Conservation (phyloP, 2,797 vertebrate species). For the Megalops cyprinoides region DNA sequence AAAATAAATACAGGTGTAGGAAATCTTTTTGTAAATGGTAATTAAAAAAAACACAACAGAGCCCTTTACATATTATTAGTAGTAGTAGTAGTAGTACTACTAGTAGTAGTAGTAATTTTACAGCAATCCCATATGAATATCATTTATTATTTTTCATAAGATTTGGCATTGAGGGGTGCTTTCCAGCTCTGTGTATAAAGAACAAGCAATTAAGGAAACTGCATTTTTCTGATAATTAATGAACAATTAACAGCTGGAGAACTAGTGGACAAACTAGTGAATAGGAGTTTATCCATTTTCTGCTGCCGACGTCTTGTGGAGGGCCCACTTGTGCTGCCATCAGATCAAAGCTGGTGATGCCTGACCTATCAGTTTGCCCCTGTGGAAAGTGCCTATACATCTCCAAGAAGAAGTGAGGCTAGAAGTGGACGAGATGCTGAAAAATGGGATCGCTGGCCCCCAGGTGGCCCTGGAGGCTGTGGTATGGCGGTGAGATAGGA, state of each 20-base stretch:
- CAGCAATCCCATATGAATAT: too few species aligned
- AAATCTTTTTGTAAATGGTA: too few species aligned
- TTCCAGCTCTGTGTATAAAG: neutral
- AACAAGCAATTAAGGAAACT: neutral
- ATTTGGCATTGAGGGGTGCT: too few species aligned
- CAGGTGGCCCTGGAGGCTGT: neutral
- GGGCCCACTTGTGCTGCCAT: neutral
- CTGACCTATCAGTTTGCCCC: constrained; percentile 4
- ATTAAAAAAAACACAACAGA: too few species aligned
- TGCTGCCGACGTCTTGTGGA: neutral
- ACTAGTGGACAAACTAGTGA: neutral
- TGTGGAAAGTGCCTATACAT: neutral
- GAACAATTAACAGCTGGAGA: too few species aligned
- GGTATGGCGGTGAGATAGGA: constrained; percentile 2
- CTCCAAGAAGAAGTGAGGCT: neutral
- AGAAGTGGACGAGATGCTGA: constrained; percentile 5
- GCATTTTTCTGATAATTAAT: neutral
- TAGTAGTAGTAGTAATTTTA: too few species aligned
- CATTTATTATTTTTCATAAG: too few species aligned
- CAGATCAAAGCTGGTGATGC: neutral
- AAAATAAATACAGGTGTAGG: too few species aligned
- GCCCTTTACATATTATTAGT: too few species aligned
- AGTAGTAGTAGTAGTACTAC: too few species aligned
- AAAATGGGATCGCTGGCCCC: neutral
- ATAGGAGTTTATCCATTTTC: too few species aligned